These are phyloP conservation scores for Cephalopterus ornatus DNA, from an alignment of 2,113 vertebrate species.

Conservation along the genomic window DNA sequence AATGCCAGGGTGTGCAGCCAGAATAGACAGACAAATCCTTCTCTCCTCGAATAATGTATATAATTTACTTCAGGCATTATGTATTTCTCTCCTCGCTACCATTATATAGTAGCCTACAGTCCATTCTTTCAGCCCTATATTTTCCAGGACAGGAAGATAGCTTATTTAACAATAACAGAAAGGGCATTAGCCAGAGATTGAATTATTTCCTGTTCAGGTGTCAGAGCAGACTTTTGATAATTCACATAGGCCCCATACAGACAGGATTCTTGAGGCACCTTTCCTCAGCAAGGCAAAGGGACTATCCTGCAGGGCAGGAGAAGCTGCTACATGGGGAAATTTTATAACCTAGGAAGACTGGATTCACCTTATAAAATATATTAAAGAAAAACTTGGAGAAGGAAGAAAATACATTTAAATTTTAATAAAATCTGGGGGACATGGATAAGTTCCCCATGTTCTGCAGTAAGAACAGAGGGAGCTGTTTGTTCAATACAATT, in stretches of 20 bases:
- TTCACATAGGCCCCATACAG: not conserved
- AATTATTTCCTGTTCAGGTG: not conserved
- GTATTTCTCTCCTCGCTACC: not conserved
- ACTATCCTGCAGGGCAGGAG: not conserved
- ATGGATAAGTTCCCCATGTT: not conserved
- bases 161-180: not conserved
- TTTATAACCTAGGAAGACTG: not conserved
- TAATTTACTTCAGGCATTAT: not conserved
- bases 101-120: not conserved
- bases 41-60: not conserved
- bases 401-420: not conserved
- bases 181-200: not conserved
- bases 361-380: not conserved
- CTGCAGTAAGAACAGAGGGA: not conserved
- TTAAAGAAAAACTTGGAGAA: not conserved
- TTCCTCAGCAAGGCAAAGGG: not conserved
- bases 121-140: not conserved
- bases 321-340: not conserved
- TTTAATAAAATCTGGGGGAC: not conserved
- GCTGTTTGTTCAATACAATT: not conserved
- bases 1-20: not conserved
- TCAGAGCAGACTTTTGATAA: not conserved
- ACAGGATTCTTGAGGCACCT: not conserved
- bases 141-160: not conserved
- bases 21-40: not conserved